phyloP scores from a whole-genome alignment of 2,888 invertebrate genomes.

The Malacosoma neustria region DNA sequence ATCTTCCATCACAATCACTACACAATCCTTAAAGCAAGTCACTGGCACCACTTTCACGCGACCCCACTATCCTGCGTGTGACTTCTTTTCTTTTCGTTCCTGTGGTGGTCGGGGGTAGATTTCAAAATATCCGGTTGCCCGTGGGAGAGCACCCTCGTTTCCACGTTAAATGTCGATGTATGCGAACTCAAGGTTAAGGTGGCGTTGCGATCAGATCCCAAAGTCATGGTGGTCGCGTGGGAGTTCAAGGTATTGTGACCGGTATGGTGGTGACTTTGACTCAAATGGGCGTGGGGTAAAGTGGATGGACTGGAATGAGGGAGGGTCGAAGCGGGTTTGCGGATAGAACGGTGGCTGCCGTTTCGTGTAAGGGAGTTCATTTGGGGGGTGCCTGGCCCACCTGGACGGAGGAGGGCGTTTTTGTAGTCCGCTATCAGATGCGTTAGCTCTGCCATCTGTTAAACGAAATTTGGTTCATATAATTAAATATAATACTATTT shows the following conservation, averaged over 20 bases:
- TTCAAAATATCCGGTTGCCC: constrained; percentile 89
- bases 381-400: constrained; percentile 84
- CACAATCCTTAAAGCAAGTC: background rate
- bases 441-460: constrained; percentile 90
- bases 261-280: constrained; percentile 43
- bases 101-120: constrained; percentile 88
- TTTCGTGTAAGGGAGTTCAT: constrained; percentile 85
- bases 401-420: constrained; percentile 87
- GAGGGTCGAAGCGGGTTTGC: constrained; percentile 43
- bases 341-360: constrained; percentile 79
- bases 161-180: constrained; percentile 42
- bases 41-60: constrained; percentile 44
- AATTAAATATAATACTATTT: background rate
- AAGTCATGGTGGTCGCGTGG: constrained; percentile 64
- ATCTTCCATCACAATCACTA: background rate
- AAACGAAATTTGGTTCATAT: background rate
- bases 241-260: constrained; percentile 76
- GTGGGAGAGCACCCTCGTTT: constrained; percentile 45
- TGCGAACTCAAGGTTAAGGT: constrained; percentile 52
- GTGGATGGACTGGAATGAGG: constrained; percentile 66
- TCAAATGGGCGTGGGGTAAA: constrained; percentile 40
- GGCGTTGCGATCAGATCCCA: constrained; percentile 56
- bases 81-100: constrained; percentile 51
- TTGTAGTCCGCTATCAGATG: constrained; percentile 95
- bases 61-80: constrained; percentile 56